Evolutionary conservation across 2,113 vertebrate species (phyloP), one percentile per base, ranked within the genome.

Genomic region (Eclectus roratus): DNA sequence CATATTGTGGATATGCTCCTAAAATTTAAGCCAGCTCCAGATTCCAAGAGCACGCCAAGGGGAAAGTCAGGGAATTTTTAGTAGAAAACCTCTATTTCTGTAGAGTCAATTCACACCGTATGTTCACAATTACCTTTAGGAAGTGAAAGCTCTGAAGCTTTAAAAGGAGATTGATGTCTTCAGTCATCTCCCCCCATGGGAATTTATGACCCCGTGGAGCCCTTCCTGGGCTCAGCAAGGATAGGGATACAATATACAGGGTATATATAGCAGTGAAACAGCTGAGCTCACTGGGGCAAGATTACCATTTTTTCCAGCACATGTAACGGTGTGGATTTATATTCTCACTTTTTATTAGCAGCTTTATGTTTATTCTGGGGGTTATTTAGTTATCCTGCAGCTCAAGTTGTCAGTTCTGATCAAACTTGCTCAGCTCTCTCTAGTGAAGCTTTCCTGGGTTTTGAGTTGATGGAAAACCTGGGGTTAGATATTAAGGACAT

Each of bases 291-390:
- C 77, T 33, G 49, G 65, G 73, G 35, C 92, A 89, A 96, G 94
- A 95, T 92, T 96, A 91, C 96, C 9, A 92, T 97, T 85, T 97
- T 97, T 97, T 97, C 96, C 96, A 96, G 83, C 73, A 82, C 80
- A 95, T 93, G 94, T 93, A 96, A 95, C 69, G 58, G 65, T 58
- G 37, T 64, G 58, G 77, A 91, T 93, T 96, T 95, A 89, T 91
- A 82, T 49, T 85, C 56, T 82, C n/a, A 2, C 49, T 92, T 68
- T 88, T 81, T 71, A 37, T 58, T 74, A 64, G 56, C 20, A 72
- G 39, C 29, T 93, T 90, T 80, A 58, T 2, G 1, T 60, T 91
- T 94, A 84, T 93, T 89, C 83, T 3, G 35, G 21, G 44, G 1
- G 4, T 35, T 55, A 70, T 60, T 94, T 84, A 44, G 71, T 86